Conservation (phyloP, 53 echinoderm and acorn worm species). For the Apostichopus leukothele region DNA sequence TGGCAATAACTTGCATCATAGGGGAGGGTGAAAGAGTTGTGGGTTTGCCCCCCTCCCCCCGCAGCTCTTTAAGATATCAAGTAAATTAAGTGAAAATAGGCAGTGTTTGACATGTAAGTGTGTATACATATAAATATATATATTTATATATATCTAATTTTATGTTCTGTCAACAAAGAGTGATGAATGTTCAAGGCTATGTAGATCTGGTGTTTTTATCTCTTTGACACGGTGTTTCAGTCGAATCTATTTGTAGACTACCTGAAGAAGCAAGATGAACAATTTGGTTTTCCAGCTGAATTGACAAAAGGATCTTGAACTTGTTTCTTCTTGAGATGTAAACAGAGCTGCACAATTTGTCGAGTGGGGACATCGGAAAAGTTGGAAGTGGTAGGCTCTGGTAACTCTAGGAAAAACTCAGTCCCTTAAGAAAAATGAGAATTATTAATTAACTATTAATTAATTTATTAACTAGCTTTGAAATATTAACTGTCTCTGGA, state of each 20-base stretch:
- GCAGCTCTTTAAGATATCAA: no score
- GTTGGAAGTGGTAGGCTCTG: neutral
- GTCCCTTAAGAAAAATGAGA: neutral
- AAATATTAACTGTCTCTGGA: no score
- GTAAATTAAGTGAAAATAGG: no score
- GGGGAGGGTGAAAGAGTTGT: no score
- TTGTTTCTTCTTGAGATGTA: slow-evolving; percentile 39
- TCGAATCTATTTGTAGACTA: neutral
- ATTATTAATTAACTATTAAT: no score
- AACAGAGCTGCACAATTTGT: slow-evolving; percentile 27
- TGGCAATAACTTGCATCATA: no score
- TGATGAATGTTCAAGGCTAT: neutral
- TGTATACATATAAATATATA: no score
- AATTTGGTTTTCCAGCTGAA: neutral
- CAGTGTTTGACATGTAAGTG: no score
- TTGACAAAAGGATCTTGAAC: slow-evolving; percentile 12
- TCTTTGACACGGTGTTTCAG: neutral
- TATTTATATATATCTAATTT: no score
- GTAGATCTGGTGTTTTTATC: neutral
- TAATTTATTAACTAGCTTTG: no score
- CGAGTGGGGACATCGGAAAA: neutral
- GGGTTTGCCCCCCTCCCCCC: no score
- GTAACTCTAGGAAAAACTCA: slow-evolving; percentile 14
- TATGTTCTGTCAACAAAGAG: neutral
- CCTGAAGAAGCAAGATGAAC: slow-evolving; percentile 6